A percentile compares a stretch with the other conserved stretches of the same genome.
These are phyloP conservation scores for Mobula hypostoma DNA, from an alignment of 2,113 vertebrate genomes.

Conservation along the genomic window DNA sequence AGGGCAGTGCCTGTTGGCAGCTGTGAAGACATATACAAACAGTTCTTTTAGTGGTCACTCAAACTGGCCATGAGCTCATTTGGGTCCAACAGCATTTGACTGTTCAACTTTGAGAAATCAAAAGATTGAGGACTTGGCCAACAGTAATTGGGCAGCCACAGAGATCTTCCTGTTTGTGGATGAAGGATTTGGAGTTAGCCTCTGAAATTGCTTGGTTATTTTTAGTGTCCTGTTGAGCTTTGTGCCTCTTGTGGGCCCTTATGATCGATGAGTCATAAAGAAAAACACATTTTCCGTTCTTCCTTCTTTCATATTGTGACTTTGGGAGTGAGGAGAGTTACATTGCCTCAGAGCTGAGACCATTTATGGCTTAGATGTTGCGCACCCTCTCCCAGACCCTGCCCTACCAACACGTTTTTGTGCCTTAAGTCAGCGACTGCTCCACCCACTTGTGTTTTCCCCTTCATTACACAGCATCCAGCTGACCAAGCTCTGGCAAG, in stretches of 20 bases:
- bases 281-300: neutral
- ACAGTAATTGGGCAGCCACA: neutral
- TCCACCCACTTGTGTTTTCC: constrained; percentile 21
- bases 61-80: neutral
- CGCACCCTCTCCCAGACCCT: no score
- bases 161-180: neutral
- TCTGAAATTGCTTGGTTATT: neutral
- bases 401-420: neutral
- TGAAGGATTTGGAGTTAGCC: neutral
- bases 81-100: neutral
- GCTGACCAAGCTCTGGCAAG: neutral
- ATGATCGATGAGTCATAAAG: neutral
- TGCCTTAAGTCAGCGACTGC: neutral
- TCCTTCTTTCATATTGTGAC: neutral
- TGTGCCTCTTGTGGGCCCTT: neutral
- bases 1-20: neutral
- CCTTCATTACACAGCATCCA: neutral
- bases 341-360: neutral
- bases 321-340: neutral
- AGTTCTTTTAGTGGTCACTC: neutral
- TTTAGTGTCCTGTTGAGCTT: neutral
- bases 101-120: neutral
- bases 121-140: neutral
- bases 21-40: neutral
- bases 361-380: neutral